Conservation (phyloP, 2,888 invertebrate species). For the Chirona hameri region DNA sequence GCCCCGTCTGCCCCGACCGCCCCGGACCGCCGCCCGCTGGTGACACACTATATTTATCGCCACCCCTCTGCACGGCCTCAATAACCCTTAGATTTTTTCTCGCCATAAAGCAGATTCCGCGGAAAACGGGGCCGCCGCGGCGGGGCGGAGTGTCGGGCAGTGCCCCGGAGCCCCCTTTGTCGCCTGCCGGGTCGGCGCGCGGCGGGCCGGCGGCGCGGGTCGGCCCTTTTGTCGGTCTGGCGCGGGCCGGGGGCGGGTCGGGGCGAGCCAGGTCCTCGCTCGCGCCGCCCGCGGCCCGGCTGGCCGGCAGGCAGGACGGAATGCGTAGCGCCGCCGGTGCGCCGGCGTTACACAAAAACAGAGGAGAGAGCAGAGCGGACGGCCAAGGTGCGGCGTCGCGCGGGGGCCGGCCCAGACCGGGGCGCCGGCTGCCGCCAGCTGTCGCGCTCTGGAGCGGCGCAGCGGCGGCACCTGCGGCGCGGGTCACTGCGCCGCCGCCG, state of each 20-base stretch:
- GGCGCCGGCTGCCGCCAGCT: background rate
- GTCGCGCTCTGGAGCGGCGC: background rate
- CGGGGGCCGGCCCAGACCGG: background rate
- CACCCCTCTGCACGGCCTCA: background rate
- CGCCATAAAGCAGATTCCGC: conserved; percentile 22
- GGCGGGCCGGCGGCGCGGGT: background rate
- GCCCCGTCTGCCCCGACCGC: background rate
- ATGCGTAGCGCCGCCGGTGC: no score
- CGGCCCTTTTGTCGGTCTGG: no score
- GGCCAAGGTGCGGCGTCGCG: background rate
- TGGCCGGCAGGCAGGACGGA: no score
- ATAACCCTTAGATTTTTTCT: conserved; percentile 8
- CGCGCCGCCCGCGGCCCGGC: no score
- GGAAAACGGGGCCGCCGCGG: background rate
- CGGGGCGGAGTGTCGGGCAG: background rate
- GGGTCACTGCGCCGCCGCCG: no score
- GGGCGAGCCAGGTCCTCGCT: no score
- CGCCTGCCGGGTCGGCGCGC: background rate
- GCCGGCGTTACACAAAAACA: no score
- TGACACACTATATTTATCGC: conserved; percentile 10
- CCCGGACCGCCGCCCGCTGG: background rate
- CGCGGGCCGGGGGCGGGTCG: no score
- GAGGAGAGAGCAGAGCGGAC: no score
- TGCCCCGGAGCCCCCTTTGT: background rate
- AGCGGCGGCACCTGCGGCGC: background rate